Percentiles rank a stretch among this genome's conserved stretches.
These are phyloP conservation scores for Drosophila dunni DNA, from an alignment of 1,140 invertebrate genomes.

Conservation along the genomic window DNA sequence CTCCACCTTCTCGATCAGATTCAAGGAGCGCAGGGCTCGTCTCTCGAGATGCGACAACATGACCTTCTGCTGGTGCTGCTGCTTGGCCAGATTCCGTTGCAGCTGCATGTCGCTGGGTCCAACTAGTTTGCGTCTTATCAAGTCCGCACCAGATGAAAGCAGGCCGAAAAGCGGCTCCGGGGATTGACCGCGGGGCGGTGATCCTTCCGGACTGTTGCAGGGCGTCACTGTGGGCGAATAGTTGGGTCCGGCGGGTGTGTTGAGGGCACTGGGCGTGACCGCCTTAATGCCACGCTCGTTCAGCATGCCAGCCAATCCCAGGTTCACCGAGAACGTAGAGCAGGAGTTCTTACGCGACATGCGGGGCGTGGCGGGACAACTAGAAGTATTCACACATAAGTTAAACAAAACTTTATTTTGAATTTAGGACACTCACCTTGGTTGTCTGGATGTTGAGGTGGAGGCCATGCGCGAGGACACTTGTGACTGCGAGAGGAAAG, in stretches of 20 bases:
- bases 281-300: slow-evolving; percentile 92
- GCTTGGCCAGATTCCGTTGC: slow-evolving; percentile 76
- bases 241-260: slow-evolving; percentile 89
- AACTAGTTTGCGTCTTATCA: slow-evolving; percentile 89
- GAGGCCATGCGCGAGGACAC: slow-evolving; percentile 83
- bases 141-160: slow-evolving; percentile 90
- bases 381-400: slow-evolving; percentile 24
- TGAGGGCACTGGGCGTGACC: slow-evolving; percentile 88
- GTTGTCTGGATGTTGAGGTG: slow-evolving; percentile 79
- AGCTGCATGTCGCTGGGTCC: slow-evolving; percentile 79
- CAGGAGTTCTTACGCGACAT: slow-evolving; percentile 90
- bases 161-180: slow-evolving; percentile 87
- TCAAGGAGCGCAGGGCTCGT: slow-evolving; percentile 85
- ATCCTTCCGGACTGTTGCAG: slow-evolving; percentile 90
- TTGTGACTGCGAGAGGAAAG: slow-evolving; percentile 84
- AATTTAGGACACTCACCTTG: slow-evolving; percentile 57
- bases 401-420: neutral
- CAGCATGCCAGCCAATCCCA: slow-evolving; percentile 91
- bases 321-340: slow-evolving; percentile 91
- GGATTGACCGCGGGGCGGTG: slow-evolving; percentile 87
- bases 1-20: slow-evolving; percentile 89
- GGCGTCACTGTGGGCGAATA: slow-evolving; percentile 93
- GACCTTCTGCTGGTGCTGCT: slow-evolving; percentile 84
- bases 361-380: slow-evolving; percentile 86
- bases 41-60: slow-evolving; percentile 85